Percentiles rank a stretch among this genome's conserved stretches.
phyloP scores from a whole-genome alignment of 2,797 vertebrate species.

The Anabas testudineus region DNA sequence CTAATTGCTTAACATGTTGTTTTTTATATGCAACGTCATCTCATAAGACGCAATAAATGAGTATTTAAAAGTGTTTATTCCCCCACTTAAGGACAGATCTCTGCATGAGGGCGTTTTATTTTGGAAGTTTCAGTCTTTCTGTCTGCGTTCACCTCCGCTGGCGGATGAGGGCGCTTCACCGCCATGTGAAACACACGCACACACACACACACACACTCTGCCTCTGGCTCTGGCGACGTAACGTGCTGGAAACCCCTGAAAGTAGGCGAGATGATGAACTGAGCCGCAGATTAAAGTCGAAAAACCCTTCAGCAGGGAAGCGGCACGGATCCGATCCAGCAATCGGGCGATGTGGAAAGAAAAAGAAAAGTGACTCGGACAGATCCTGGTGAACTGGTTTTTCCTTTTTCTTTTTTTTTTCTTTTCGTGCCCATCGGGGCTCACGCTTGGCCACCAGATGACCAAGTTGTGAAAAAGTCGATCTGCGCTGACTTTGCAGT shows the following conservation, averaged over 20 bases:
- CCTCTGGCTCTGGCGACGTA: constrained; percentile 33
- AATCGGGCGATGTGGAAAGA: constrained; percentile 39
- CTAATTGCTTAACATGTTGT: too few relatives aligned
- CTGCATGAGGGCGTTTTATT: constrained; percentile 43
- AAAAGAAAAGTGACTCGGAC: not conserved
- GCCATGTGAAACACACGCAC: constrained; percentile 53
- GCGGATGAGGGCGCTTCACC: constrained; percentile 78
- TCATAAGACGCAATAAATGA: not conserved
- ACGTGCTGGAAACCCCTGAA: constrained; percentile 27
- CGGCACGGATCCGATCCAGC: not conserved
- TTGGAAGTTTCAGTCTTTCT: constrained; percentile 56
- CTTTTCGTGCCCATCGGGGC: constrained; percentile 32
- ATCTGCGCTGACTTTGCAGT: constrained; percentile 37
- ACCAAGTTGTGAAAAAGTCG: constrained; percentile 72
- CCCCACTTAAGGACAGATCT: not conserved
- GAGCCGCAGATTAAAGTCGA: constrained; percentile 20
- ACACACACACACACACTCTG: constrained; percentile 12
- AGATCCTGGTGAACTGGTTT: constrained; percentile 9
- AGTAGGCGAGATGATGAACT: constrained; percentile 47
- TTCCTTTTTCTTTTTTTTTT: too few relatives aligned
- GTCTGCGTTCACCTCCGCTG: constrained; percentile 39
- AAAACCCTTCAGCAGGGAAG: not conserved
- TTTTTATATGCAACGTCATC: too few relatives aligned
- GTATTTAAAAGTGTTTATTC: not conserved
- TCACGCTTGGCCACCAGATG: constrained; percentile 65